Evolutionary conservation across 2,888 invertebrate genomes (phyloP).

Genomic region (Calephelis perditalis): DNA sequence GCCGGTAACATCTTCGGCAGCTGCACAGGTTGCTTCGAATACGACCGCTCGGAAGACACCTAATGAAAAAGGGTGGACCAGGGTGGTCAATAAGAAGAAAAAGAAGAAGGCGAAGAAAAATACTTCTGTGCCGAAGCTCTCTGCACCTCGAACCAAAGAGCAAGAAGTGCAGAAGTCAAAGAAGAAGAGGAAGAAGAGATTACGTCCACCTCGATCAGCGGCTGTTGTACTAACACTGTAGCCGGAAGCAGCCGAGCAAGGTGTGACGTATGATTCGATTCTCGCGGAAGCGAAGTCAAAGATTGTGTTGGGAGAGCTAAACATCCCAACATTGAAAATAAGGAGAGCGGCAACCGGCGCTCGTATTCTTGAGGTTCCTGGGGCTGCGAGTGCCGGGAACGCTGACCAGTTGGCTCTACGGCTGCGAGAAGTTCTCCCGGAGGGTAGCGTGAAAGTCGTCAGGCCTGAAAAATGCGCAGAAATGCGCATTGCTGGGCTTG

Average conservation of each 20-base stretch:
- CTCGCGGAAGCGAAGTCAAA: constrained; percentile 11
- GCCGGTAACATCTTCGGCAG: background rate
- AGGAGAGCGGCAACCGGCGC: constrained; percentile 21
- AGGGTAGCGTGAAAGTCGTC: constrained; percentile 14
- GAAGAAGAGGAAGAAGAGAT: too few relatives aligned
- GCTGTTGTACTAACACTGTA: background rate
- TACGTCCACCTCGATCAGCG: background rate
- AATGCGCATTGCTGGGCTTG: constrained; percentile 20
- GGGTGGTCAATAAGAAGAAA: background rate
- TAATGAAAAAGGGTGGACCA: background rate
- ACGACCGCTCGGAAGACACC: background rate
- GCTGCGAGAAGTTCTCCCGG: constrained; percentile 16
- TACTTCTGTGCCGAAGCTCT: background rate
- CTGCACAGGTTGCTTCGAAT: background rate
- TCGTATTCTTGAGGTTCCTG: constrained; percentile 23
- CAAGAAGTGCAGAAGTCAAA: background rate
- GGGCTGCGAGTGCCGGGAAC: constrained; percentile 15
- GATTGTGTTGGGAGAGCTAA: constrained; percentile 12
- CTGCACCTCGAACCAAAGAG: background rate
- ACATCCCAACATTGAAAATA: constrained; percentile 15
- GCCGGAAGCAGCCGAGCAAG: constrained; percentile 18
- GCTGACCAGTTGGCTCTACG: constrained; percentile 23
- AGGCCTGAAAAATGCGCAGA: constrained; percentile 21
- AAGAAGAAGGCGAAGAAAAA: background rate
- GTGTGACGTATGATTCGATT: constrained; percentile 14